These are phyloP conservation scores for Chionomys nivalis DNA, from an alignment of 2,113 vertebrate genomes.

Conservation along the genomic window DNA sequence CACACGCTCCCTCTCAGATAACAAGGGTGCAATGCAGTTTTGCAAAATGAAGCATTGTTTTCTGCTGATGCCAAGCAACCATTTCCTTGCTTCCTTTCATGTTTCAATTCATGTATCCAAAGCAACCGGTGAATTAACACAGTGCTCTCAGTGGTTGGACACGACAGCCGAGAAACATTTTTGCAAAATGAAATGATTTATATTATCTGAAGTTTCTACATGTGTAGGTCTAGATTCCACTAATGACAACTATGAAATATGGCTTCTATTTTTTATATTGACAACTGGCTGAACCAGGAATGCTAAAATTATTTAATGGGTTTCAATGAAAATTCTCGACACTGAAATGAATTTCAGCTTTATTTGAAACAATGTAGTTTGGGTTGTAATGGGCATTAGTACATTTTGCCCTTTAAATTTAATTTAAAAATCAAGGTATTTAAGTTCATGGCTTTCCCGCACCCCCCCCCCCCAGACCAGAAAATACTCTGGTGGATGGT, in stretches of 20 bases:
- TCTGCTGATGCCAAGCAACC: constrained; percentile 19
- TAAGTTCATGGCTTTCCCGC: not conserved
- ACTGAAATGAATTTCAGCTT: not conserved
- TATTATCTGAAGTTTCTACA: not conserved
- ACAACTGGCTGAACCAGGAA: constrained; percentile 36
- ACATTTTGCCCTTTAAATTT: not conserved
- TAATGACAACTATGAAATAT: not conserved
- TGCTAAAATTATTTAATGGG: not conserved
- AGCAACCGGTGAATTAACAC: not conserved
- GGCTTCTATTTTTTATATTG: not conserved
- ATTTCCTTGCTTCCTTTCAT: not conserved
- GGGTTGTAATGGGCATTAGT: not conserved
- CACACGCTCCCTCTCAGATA: constrained; percentile 51
- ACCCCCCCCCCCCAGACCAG: too few species aligned
- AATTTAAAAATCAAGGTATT: not conserved
- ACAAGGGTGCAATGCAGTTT: not conserved
- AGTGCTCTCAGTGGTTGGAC: not conserved
- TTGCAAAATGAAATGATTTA: not conserved
- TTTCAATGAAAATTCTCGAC: not conserved
- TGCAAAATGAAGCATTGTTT: constrained; percentile 57
- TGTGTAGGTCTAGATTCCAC: not conserved
- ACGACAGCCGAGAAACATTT: not conserved
- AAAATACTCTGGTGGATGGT: not conserved
- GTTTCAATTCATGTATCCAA: not conserved
- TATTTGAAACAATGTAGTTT: not conserved